A percentile compares a stretch with the other conserved stretches of the same genome.
These are phyloP conservation scores for Sphyrna mokarran DNA, from an alignment of 2,113 vertebrate species.

Conservation along the genomic window DNA sequence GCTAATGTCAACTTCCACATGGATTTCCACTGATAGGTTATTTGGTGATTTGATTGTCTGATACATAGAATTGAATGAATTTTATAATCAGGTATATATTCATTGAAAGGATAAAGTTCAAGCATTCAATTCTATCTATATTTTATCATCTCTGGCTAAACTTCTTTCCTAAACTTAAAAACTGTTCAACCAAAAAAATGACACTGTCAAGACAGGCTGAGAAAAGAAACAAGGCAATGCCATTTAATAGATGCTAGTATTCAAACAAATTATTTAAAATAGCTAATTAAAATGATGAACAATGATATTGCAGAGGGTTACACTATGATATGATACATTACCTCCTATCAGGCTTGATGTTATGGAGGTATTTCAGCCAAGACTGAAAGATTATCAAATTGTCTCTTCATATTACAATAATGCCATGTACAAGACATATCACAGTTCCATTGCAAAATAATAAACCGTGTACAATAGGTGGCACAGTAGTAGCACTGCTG, in stretches of 20 bases:
- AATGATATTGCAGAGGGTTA: not conserved
- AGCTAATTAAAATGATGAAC: not conserved
- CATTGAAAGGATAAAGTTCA: constrained; percentile 3
- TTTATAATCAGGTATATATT: not conserved
- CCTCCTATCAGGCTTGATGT: not conserved
- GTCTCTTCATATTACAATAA: not conserved
- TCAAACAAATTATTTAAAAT: not conserved
- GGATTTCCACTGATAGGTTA: not conserved
- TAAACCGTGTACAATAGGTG: not conserved
- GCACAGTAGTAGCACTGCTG: too few relatives aligned
- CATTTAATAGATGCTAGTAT: not conserved
- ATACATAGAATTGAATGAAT: not conserved
- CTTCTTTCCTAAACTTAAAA: not conserved
- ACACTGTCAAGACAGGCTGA: not conserved
- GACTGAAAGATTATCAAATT: not conserved
- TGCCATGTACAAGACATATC: not conserved
- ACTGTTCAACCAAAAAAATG: not conserved
- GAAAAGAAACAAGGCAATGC: not conserved
- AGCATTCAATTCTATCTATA: not conserved
- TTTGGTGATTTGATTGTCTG: not conserved
- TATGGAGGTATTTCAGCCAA: not conserved
- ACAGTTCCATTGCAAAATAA: not conserved
- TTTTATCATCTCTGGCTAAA: not conserved
- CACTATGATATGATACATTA: not conserved
- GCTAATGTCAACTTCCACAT: not conserved